Evolutionary conservation across 2,113 vertebrate genomes (phyloP).

Genomic region (Eurypyga helias): DNA sequence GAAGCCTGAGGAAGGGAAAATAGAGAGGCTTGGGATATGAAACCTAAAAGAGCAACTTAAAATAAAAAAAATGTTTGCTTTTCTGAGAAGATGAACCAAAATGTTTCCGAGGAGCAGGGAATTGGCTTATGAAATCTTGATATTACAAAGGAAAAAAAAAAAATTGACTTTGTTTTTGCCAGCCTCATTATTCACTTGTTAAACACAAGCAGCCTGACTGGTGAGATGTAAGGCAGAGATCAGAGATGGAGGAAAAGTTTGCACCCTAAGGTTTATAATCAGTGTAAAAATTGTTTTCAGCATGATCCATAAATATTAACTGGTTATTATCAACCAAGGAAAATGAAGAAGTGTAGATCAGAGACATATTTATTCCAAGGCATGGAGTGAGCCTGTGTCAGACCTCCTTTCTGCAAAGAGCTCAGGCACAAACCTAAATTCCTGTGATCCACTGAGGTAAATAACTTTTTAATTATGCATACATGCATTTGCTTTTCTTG

Average conservation of each 20-base stretch:
- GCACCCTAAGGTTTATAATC: slow-evolving; percentile 7
- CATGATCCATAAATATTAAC: background rate
- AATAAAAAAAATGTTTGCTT: background rate
- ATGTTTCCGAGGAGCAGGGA: slow-evolving; percentile 5
- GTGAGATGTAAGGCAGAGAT: slow-evolving; percentile 3
- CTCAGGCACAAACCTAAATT: background rate
- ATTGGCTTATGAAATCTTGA: background rate
- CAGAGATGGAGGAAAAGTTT: background rate
- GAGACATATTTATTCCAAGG: background rate
- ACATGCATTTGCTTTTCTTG: background rate
- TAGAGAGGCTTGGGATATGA: background rate
- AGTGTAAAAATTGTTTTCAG: slow-evolving; percentile 8
- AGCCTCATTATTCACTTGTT: background rate
- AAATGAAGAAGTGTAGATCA: background rate
- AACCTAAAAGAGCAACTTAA: slow-evolving; percentile 38
- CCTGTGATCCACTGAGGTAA: background rate
- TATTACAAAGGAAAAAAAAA: background rate
- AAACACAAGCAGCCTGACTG: background rate
- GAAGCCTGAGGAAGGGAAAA: slow-evolving; percentile 30
- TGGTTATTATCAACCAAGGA: background rate
- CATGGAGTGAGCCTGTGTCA: background rate
- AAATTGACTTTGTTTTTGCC: background rate
- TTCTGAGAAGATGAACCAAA: slow-evolving; percentile 7
- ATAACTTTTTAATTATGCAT: background rate
- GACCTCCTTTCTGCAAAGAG: background rate